A percentile compares a stretch with the other conserved stretches of the same genome.
These are phyloP conservation scores for Diacarnus erythraeanus DNA, from an alignment of 37 sponge, comb jelly and placozoan species.

Conservation along the genomic window DNA sequence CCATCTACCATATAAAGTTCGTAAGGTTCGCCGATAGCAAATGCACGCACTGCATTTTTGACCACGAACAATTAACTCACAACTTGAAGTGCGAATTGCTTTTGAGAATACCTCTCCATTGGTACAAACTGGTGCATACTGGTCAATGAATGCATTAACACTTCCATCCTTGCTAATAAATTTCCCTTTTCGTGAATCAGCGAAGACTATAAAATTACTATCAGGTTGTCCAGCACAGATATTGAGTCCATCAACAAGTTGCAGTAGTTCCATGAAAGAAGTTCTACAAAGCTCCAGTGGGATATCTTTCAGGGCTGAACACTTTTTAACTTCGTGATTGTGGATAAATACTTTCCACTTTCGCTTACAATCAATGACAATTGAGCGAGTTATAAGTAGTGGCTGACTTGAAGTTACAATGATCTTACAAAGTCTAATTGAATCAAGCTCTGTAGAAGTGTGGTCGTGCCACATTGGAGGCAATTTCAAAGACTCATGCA, in stretches of 20 bases:
- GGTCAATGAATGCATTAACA: conserved; percentile 18
- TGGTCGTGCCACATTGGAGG: no score
- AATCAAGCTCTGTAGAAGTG: no score
- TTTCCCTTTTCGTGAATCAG: conserved; percentile 9
- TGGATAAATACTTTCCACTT: conserved; percentile 7
- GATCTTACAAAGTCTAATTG: no score
- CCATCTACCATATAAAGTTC: conserved; percentile 41
- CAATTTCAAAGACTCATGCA: no score
- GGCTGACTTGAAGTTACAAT: no score
- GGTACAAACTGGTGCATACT: background rate
- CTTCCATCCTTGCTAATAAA: background rate
- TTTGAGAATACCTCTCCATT: conserved; percentile 6
- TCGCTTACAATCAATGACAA: background rate
- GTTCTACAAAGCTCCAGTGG: background rate
- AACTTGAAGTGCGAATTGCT: conserved; percentile 30
- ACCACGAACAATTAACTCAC: conserved; percentile 11
- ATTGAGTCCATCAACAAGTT: conserved; percentile 1
- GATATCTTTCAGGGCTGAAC: conserved; percentile 11
- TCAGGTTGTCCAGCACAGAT: conserved; percentile 41
- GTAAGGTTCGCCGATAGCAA: conserved; percentile 18
- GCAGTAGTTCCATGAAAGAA: background rate
- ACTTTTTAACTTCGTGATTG: background rate
- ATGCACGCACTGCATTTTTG: conserved; percentile 30
- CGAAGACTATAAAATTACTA: conserved; percentile 11
- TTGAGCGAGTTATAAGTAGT: conserved; percentile 2